Evolutionary conservation across 2,797 vertebrate species (phyloP).

Genomic region (Spea hammondii): DNA sequence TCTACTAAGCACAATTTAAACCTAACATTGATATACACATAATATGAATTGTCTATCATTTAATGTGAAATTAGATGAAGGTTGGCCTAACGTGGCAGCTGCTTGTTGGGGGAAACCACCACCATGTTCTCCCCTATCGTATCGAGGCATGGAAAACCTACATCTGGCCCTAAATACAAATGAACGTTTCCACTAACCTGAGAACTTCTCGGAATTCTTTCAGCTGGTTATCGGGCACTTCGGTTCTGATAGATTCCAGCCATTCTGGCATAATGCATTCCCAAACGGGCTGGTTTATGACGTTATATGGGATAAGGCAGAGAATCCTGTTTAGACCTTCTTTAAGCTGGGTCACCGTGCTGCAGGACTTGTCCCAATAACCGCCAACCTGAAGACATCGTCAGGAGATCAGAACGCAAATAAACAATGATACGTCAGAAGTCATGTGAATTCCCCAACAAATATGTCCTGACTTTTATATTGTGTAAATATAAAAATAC

Average conservation of each 20-base stretch:
- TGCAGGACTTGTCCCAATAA: constrained; percentile 98
- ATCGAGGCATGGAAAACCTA: too few species aligned
- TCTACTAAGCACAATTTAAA: background rate
- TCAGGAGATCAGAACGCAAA: background rate
- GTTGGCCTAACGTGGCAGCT: too few species aligned
- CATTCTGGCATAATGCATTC: constrained; percentile 98
- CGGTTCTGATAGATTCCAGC: constrained; percentile 92
- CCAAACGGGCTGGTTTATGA: constrained; percentile 95
- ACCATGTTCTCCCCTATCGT: too few species aligned
- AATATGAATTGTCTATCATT: too few species aligned
- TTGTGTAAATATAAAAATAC: too few species aligned
- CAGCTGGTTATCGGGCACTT: constrained; percentile 92
- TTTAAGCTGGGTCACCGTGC: constrained; percentile 91
- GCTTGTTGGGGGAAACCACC: too few species aligned
- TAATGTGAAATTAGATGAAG: too few species aligned
- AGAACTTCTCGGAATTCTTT: constrained; percentile 97
- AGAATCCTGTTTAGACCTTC: constrained; percentile 96
- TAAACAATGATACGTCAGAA: too few species aligned
- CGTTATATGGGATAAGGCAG: constrained; percentile 96
- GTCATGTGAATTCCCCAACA: too few species aligned
- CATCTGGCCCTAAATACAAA: too few species aligned
- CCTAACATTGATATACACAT: too few species aligned
- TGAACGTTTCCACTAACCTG: constrained; percentile 73
- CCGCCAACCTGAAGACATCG: constrained; percentile 83
- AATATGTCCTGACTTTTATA: too few species aligned